Conservation (phyloP, 2,797 vertebrate species). For the Rhynchonycteris naso region DNA sequence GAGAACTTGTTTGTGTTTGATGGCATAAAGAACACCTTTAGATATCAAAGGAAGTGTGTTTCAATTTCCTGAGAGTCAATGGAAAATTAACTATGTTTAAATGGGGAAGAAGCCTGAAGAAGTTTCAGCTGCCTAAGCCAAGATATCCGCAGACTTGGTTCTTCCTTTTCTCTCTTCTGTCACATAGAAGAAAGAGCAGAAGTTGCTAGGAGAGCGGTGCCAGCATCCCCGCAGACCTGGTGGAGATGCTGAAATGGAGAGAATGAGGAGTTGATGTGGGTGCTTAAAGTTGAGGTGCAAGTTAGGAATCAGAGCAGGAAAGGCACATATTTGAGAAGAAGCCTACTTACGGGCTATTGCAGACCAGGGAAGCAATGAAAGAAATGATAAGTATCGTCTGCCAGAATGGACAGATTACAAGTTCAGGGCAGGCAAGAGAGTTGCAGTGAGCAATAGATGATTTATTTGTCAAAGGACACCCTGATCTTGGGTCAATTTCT, state of each 20-base stretch:
- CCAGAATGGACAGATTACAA: not conserved
- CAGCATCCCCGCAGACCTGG: not conserved
- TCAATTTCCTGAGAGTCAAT: not conserved
- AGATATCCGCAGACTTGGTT: not conserved
- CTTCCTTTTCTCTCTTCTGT: not conserved
- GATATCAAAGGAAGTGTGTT: not conserved
- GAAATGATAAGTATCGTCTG: not conserved
- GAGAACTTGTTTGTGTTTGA: not conserved
- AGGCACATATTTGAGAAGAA: not conserved
- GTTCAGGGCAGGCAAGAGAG: not conserved
- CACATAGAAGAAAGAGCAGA: not conserved
- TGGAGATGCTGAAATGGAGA: not conserved
- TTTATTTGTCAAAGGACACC: not conserved
- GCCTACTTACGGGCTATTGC: not conserved
- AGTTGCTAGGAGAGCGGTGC: not conserved
- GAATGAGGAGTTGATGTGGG: not conserved
- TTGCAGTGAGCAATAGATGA: too few species aligned
- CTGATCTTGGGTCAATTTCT: not conserved
- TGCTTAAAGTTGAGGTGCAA: not conserved
- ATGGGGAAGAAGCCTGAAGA: not conserved
- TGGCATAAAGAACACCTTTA: conserved; percentile 5
- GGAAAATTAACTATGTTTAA: not conserved
- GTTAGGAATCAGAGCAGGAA: not conserved
- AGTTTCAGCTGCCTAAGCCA: not conserved
- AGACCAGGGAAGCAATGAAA: not conserved